Conservation (phyloP, 2,888 invertebrate genomes). For the Mythimna ferrago region DNA sequence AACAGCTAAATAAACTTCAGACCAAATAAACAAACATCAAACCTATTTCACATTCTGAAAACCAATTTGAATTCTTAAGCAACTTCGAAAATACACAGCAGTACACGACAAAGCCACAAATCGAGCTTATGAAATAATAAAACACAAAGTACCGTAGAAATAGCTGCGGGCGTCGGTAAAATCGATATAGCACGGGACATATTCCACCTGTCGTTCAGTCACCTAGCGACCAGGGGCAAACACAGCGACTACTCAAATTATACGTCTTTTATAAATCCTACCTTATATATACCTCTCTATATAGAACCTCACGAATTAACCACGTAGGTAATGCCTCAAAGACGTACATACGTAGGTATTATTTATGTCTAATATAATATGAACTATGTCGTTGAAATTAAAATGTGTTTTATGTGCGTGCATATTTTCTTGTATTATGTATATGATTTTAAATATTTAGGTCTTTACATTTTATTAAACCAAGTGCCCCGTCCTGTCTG, state of each 20-base stretch:
- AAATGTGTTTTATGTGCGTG: slow-evolving; percentile 3
- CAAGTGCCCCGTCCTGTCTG: no score
- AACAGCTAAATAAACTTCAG: not conserved
- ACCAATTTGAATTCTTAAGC: slow-evolving; percentile 44
- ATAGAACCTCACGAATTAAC: slow-evolving; percentile 47
- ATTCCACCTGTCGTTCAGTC: slow-evolving; percentile 77
- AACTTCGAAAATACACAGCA: slow-evolving; percentile 20
- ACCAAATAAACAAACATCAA: slow-evolving; percentile 14
- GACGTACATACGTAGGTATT: slow-evolving; percentile 30
- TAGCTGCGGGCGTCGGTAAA: slow-evolving; percentile 62
- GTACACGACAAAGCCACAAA: slow-evolving; percentile 20
- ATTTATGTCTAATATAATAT: slow-evolving; percentile 22
- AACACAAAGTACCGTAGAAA: slow-evolving; percentile 38
- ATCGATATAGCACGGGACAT: slow-evolving; percentile 80
- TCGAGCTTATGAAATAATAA: slow-evolving; percentile 44
- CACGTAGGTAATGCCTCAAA: slow-evolving; percentile 37
- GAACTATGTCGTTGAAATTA: slow-evolving; percentile 15
- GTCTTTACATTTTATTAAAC: no score
- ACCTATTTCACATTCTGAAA: slow-evolving; percentile 21
- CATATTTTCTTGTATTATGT: slow-evolving; percentile 13
- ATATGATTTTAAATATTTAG: not conserved
- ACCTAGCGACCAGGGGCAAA: slow-evolving; percentile 82
- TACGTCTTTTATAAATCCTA: slow-evolving; percentile 36
- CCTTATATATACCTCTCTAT: slow-evolving; percentile 5
- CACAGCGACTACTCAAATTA: slow-evolving; percentile 73